phyloP scores from a whole-genome alignment of 2,797 vertebrate genomes.

The Galagoides demidoff region DNA sequence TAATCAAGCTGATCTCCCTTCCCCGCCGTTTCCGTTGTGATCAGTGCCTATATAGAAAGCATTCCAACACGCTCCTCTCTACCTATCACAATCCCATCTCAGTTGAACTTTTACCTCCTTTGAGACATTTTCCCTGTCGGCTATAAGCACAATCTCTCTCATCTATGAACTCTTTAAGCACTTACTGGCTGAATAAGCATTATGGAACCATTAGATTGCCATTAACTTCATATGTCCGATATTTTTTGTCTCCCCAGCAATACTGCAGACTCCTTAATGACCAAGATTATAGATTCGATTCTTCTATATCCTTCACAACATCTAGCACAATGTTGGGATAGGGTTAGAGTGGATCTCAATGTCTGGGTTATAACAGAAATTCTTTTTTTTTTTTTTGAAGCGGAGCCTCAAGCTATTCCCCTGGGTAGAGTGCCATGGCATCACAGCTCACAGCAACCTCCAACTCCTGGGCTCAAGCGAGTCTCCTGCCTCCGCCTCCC shows the following conservation, averaged over 20 bases:
- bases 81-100: neutral
- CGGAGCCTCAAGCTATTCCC: too few species aligned
- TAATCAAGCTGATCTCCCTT: neutral
- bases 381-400: neutral
- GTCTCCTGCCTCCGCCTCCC: too few species aligned
- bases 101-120: neutral
- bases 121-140: neutral
- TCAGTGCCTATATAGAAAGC: neutral
- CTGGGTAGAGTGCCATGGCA: too few species aligned
- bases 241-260: neutral
- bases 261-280: neutral
- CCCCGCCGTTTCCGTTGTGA: neutral
- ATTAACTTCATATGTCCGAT: neutral
- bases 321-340: fast-evolving
- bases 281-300: neutral
- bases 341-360: neutral
- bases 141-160: neutral
- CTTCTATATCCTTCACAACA: neutral
- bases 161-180: neutral
- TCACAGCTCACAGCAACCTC: too few species aligned
- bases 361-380: neutral
- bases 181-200: neutral
- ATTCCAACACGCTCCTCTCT: neutral
- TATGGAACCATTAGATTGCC: too few species aligned
- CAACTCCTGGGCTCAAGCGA: too few species aligned